Evolutionary conservation across 2,113 vertebrate species (phyloP), one percentile per base, ranked within the genome.

Genomic region (Phalacrocorax pelagicus): DNA sequence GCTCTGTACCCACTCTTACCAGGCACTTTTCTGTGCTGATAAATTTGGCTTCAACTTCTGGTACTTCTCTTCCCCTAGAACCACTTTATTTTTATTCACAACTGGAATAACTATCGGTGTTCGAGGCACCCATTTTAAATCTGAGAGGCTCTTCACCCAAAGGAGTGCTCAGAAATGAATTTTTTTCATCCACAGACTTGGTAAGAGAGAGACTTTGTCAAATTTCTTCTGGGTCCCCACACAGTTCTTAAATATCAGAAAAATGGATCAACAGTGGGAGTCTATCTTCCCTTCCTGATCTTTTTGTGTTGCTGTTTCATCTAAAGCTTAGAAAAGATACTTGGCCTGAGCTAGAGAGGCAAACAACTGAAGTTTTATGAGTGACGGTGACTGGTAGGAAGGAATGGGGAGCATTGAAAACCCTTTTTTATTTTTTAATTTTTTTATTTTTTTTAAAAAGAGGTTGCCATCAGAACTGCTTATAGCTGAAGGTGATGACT

Each of bases 91-190:
- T 88, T 94, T 90, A 69, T 73, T 86, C 67, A 67, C 7, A 66
- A 20, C 18, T 81, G 24, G 47, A 0, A 0, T 73, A 90, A 80
- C 40, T 0, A 0, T 16, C 1, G 1, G 23, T 18, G 8, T 52
- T 84, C 77, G 52, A 69, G 67, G 46, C 62, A 46, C 62, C 54
- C 9, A 11, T 75, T 93, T 24, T 19, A 66, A 86, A 69, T 70
- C 34, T 21, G 51, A 59, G 32, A 67, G 57, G 49, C 3, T 81
- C 34, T 78, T 88, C 65, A 70, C 80, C 58, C 75, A n/a, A 51
- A 95, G 34, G 69, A 92, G 51, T 58, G 38, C 63, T 86, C 3
- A 11, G n/a, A 88, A 91, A 52, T 29, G 8, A 72, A 36, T 59
- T 77, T 17, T 20, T 40, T 88, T 95, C 6, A 1, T 49, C 22